Evolutionary conservation across 1,140 invertebrate species (phyloP).

Genomic region (Lamellibrachia luymesi): DNA sequence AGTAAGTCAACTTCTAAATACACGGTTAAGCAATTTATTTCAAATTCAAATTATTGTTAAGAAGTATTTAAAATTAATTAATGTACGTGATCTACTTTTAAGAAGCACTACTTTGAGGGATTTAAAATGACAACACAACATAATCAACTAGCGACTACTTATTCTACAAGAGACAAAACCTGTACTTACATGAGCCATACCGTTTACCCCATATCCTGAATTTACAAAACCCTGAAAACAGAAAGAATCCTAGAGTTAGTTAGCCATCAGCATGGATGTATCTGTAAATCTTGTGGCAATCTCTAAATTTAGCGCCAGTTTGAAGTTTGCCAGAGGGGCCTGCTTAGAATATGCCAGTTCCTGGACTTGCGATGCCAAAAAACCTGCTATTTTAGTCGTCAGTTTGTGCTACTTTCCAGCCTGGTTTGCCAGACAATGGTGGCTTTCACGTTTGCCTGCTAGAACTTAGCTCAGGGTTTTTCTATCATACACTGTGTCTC

Average conservation of each 20-base stretch:
- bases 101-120: background rate
- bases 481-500: background rate
- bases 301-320: background rate
- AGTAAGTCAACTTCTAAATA: no score
- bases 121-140: background rate
- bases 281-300: background rate
- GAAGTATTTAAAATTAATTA: background rate
- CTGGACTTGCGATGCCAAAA: background rate
- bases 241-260: slow-evolving; percentile 24
- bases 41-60: background rate
- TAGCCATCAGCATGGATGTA: background rate
- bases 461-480: background rate
- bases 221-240: slow-evolving; percentile 86
- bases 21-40: no score
- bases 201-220: slow-evolving; percentile 94
- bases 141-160: background rate
- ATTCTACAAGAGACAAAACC: background rate
- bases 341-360: background rate
- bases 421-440: background rate
- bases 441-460: background rate
- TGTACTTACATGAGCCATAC: slow-evolving; percentile 85
- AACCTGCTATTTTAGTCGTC: background rate
- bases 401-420: background rate
- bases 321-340: background rate
- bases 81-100: background rate